Percentiles rank a stretch among this genome's conserved stretches.
Conservation (phyloP, 2,888 invertebrate species). For the Lycocerus yunnanus region DNA sequence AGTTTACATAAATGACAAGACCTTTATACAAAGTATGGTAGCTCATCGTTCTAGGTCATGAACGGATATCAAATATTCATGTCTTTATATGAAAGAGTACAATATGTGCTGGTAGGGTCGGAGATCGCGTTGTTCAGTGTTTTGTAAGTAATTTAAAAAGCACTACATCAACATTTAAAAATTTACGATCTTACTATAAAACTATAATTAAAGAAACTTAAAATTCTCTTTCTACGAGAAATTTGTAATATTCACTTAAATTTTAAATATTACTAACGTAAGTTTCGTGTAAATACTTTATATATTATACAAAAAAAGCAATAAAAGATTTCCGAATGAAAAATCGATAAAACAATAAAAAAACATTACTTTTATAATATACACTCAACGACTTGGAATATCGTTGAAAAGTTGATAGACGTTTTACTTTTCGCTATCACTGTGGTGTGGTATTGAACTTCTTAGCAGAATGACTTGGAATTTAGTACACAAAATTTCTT, state of each 20-base stretch:
- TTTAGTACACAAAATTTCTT: conserved; percentile 32
- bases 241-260: background rate
- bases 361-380: background rate
- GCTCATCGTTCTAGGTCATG: conserved; percentile 32
- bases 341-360: background rate
- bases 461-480: conserved; percentile 29
- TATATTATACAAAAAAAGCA: background rate
- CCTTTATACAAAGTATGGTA: conserved; percentile 18
- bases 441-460: conserved; percentile 29
- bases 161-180: conserved; percentile 2
- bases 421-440: conserved; percentile 28
- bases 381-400: background rate
- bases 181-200: background rate
- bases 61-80: conserved; percentile 36
- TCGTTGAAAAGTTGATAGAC: conserved; percentile 35
- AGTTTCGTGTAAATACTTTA: background rate
- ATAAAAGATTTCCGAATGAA: background rate
- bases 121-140: conserved; percentile 34
- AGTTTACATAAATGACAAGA: conserved; percentile 35
- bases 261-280: background rate
- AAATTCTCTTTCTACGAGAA: background rate
- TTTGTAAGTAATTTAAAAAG: conserved; percentile 35
- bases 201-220: background rate
- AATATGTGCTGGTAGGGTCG: conserved; percentile 25
- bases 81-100: conserved; percentile 31